Percentiles rank a stretch among this genome's conserved stretches.
Conservation (phyloP, 2,113 vertebrate species). For the Cettia cetti region DNA sequence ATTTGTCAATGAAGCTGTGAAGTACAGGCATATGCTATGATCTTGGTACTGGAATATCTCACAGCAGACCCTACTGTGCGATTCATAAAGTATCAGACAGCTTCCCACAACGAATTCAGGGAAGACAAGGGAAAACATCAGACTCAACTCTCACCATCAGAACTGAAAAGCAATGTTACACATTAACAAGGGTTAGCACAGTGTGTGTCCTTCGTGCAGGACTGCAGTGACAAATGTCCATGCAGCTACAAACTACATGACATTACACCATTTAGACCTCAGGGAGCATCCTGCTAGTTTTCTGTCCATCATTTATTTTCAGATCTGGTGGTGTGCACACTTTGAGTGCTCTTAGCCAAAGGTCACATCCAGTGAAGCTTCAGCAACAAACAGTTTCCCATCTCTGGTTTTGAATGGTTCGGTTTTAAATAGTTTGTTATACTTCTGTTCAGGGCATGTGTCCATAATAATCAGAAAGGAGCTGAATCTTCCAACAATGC, state of each 20-base stretch:
- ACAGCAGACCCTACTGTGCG: slow-evolving; percentile 4
- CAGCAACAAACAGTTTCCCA: not conserved
- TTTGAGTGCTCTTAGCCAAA: slow-evolving; percentile 42
- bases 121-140: not conserved
- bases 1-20: slow-evolving; percentile 30
- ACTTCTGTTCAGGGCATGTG: not conserved
- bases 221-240: slow-evolving; percentile 42
- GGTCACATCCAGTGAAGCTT: slow-evolving; percentile 45
- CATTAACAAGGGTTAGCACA: slow-evolving; percentile 53
- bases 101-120: slow-evolving; percentile 32
- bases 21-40: not conserved
- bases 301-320: slow-evolving; percentile 62
- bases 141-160: not conserved
- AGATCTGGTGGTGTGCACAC: not conserved
- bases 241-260: slow-evolving; percentile 17
- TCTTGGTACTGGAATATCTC: slow-evolving; percentile 41
- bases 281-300: slow-evolving; percentile 51
- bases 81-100: not conserved
- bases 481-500: not conserved
- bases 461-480: not conserved
- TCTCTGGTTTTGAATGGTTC: slow-evolving; percentile 13
- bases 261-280: slow-evolving; percentile 37
- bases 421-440: slow-evolving; percentile 36
- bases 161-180: not conserved
- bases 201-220: slow-evolving; percentile 54